Evolutionary conservation across 2,113 vertebrate genomes (phyloP), one percentile per base, ranked within the genome.

Genomic region (Lanius collurio): DNA sequence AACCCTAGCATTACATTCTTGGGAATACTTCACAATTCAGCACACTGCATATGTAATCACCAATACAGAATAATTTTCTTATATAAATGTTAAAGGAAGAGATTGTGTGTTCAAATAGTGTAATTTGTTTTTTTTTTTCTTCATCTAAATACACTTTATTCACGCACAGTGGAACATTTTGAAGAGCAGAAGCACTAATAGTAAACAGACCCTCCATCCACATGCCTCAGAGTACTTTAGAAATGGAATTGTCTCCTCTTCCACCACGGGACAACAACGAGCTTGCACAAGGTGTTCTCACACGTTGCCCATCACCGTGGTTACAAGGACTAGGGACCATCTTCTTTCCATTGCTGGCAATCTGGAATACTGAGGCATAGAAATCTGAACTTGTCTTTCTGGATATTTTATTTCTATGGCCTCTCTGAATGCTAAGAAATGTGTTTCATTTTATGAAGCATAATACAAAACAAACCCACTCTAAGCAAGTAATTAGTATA

Each of bases 11-110:
- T 87, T 69, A 39, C 27, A 20, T 82, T 73, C 37, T 26, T 95
- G 74, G 74, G 85, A 95, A 87, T 76, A 56, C n/a, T 73, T 68
- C 65, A 70, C 59, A 83, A 23, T 65, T 87, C 67, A 77, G 27
- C 30, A 90, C 20, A 11, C 22, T 64, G 22, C 16, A 26, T 53
- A 41, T 11, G 8, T 41, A 57, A 83, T 70, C 79, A 69, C 16
- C 37, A 67, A 62, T 27, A 74, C 2, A 46, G 30, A 83, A 41
- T 35, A 26, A 3, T 77, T 83, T 53, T 83, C 33, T 39, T 55
- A n/a, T 28, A 55, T 52, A 75, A 74, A 35, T 83, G 46, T 47
- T 76, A 35, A 77, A 77, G 26, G 26, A 56, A 15, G 35, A 86
- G 9, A 19, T 7, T 4, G 3, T 22, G 18, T 50, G 16, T 33